Evolutionary conservation across 2,113 vertebrate genomes (phyloP), one percentile per base, ranked within the genome.

Genomic region (Falco punctatus): DNA sequence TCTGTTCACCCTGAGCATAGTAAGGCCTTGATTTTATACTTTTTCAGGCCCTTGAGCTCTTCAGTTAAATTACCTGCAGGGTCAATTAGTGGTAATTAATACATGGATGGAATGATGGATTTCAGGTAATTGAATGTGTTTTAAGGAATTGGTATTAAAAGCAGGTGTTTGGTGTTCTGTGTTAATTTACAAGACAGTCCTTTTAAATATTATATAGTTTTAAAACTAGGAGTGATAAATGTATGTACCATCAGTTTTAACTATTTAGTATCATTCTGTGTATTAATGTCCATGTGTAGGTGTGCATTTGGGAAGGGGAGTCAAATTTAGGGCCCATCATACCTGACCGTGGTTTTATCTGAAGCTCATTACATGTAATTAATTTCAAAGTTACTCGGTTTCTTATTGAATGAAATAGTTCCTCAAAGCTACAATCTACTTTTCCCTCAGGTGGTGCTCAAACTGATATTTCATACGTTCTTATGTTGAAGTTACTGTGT

Each of bases 61-160:
- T 88, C 9, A 14, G 61, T 94, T 93, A 83, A 94, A 92, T 54
- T 66, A 88, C 22, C 27, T 80, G 27, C 71, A 71, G 61, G 72
- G 74, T 69, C 86, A 89, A 49, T 96, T 89, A 94, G 84, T 54
- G 71, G 42, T 69, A 94, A 92, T 88, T 96, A 92, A 85, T 74
- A 83, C 13, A 71, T 15, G 44, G 67, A 44, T 67, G 46, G 49
- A 85, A 70, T 62, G 57, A 94, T 89, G 71, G 58, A 83, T 86
- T 94, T 87, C 70, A 89, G 70, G 54, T 42, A 84, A 70, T 91
- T 49, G 55, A 90, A 87, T 87, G 33, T 9, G 0, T 94, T 70
- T 94, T 77, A 80, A 86, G 75, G 48, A 73, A 70, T 22, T 82
- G 38, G 38, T 57, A 62, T 89, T 89, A 77, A 89, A 93, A 92